Conservation (phyloP, 1,140 invertebrate species). For the Drosophila orena region DNA sequence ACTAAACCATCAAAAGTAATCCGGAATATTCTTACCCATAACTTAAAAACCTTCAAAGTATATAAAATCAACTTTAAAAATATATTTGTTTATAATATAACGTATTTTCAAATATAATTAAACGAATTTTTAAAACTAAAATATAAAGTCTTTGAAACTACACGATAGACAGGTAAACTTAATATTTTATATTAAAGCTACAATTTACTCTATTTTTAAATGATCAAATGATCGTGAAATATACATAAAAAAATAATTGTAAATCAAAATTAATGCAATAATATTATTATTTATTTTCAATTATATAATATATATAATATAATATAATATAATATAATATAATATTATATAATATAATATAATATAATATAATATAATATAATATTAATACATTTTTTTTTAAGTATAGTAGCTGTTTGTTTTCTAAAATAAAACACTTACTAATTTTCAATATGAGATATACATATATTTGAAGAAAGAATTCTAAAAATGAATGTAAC, state of each 20-base stretch:
- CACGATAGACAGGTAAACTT: slow-evolving; percentile 18
- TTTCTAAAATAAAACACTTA: not conserved
- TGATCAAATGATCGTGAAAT: not conserved
- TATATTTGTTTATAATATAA: not conserved
- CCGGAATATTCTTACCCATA: slow-evolving; percentile 1
- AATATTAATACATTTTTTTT: no score
- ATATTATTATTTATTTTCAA: no score
- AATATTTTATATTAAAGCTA: not conserved
- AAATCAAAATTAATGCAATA: no score
- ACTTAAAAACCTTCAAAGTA: slow-evolving; percentile 6
- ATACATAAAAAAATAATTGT: no score
- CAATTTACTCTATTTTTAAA: not conserved
- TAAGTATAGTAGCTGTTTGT: not conserved
- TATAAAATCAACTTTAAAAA: slow-evolving; percentile 7
- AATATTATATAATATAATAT: no score
- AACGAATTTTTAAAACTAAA: slow-evolving; percentile 1
- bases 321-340: no score
- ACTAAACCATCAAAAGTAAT: slow-evolving; percentile 2
- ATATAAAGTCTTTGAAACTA: not conserved
- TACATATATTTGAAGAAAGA: no score
- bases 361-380: no score
- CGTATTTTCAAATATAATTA: slow-evolving; percentile 7
- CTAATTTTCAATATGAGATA: no score
- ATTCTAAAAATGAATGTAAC: not conserved
- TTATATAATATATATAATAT: no score